Evolutionary conservation across 2,888 invertebrate genomes (phyloP), one percentile per base, ranked within the genome.

Genomic region (Cosmopolites sordidus): DNA sequence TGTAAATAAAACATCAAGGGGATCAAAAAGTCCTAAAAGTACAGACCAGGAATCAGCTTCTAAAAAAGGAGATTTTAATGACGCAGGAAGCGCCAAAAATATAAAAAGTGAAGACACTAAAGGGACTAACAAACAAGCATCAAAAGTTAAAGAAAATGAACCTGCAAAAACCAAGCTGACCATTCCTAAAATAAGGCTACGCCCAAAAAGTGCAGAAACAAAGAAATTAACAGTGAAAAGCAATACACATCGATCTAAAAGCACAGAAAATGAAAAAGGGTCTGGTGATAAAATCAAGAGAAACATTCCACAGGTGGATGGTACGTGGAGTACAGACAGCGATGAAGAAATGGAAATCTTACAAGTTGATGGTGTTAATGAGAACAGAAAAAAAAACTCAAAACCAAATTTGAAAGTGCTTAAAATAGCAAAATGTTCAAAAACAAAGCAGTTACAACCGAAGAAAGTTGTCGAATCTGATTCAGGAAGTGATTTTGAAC

Each of bases 371-470:
- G 66, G 64, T 9, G 58, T 51, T 16, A 59, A 55, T 48, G 66
- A 65, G 41, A 47, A 44, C 16, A 41, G 6, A 22, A 56, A 47
- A 39, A 65, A 59, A 55, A 69, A 3, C 16, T 16, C 27, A 22
- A 37, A 65, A 62, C 66, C 67, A 18, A 69, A 66, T 56, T 60
- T 65, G 16, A 64, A 62, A 57, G 64, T 66, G 51, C 60, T 69
- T 43, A 62, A 61, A 48, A 50, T n/a, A n/a, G n/a, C n/a, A n/a
- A n/a, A n/a, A n/a, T n/a, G n/a, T n/a, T 58, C 50, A 16, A 56
- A 43, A 18, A 47, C 22, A 8, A 22, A 22, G 8, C 22, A 22
- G 8, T 5, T 8, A 8, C n/a, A 33, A 18, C 16, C 16, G 48
- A 40, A 33, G 17, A 53, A 29, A 43, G 38, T 16, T 62, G 63